Conservation (phyloP, 2,113 vertebrate species). For the Lepidothrix coronata region DNA sequence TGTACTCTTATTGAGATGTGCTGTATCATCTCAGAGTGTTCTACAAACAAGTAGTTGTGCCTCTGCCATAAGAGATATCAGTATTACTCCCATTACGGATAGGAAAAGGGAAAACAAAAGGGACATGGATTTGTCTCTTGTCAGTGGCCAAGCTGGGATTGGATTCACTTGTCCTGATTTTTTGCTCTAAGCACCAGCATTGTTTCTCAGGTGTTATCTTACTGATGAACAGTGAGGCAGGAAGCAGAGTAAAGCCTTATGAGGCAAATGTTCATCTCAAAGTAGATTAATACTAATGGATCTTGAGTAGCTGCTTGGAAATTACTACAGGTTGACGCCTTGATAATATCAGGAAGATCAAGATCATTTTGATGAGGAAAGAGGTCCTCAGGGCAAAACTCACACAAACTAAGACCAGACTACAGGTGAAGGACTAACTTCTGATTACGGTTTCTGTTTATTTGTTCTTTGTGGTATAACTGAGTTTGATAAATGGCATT, state of each 20-base stretch:
- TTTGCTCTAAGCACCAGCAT: not conserved
- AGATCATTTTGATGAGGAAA: not conserved
- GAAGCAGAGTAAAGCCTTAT: not conserved
- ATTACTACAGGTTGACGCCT: not conserved
- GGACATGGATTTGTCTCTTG: not conserved
- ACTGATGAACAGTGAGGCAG: not conserved
- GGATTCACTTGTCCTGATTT: not conserved
- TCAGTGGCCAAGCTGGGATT: not conserved
- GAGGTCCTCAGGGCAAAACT: not conserved
- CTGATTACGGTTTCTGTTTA: not conserved
- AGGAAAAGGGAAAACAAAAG: not conserved
- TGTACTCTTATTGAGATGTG: not conserved
- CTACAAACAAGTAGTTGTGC: not conserved
- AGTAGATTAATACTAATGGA: not conserved
- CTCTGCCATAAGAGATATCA: not conserved
- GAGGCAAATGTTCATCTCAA: not conserved
- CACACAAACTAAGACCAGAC: not conserved
- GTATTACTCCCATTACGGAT: not conserved
- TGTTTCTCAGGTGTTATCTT: not conserved
- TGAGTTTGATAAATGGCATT: not conserved
- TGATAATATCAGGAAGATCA: not conserved
- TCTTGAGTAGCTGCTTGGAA: not conserved
- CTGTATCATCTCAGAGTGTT: not conserved
- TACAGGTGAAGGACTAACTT: not conserved
- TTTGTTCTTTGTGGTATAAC: not conserved